Evolutionary conservation across 2,797 vertebrate genomes (phyloP).

Genomic region (Nyctibius grandis): DNA sequence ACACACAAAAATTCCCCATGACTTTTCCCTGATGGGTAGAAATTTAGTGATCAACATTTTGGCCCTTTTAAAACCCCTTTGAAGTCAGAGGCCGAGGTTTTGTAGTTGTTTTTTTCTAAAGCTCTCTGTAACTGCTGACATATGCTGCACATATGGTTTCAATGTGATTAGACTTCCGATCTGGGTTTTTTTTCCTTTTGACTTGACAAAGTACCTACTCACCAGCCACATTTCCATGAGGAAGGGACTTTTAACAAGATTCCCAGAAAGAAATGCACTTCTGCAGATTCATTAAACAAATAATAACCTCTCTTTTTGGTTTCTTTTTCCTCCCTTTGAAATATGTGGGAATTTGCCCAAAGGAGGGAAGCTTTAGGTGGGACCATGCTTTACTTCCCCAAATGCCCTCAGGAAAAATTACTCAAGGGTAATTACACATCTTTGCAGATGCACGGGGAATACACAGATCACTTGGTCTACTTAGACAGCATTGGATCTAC

Average conservation of each 20-base stretch:
- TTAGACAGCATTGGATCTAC: not conserved
- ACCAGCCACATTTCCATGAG: not conserved
- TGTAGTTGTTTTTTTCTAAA: constrained; percentile 41
- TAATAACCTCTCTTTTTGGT: not conserved
- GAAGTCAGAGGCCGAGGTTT: constrained; percentile 6
- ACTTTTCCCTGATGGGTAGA: not conserved
- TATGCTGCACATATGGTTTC: constrained; percentile 58
- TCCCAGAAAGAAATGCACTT: not conserved
- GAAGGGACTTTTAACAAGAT: not conserved
- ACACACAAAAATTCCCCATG: not conserved
- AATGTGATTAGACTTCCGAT: constrained; percentile 37
- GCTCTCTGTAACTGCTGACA: constrained; percentile 29
- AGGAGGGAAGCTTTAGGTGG: not conserved
- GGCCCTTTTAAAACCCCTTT: constrained; percentile 7
- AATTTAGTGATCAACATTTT: not conserved
- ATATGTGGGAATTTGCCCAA: constrained; percentile 18
- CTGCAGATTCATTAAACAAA: constrained; percentile 19
- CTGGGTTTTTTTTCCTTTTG: not conserved
- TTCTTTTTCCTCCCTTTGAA: not conserved
- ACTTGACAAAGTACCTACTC: constrained; percentile 20
- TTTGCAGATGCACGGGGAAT: not conserved
- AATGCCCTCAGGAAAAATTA: not conserved
- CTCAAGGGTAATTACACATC: not conserved
- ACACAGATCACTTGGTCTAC: not conserved
- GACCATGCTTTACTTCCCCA: not conserved